These are phyloP conservation scores for Actinostola sp. DNA, from an alignment of 92 coral and sea anemone species.

Conservation along the genomic window DNA sequence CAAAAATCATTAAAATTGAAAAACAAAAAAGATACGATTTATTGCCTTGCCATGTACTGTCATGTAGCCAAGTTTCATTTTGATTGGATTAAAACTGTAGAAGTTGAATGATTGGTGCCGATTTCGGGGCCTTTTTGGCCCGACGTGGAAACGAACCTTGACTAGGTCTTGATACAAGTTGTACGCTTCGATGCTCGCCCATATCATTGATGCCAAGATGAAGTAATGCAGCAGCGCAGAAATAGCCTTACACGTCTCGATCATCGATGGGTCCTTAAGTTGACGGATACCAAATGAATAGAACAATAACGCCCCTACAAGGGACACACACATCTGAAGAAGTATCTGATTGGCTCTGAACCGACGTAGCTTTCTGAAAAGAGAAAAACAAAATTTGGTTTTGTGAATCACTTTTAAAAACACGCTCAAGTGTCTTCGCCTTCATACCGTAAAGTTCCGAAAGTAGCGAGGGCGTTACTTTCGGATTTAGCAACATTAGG, in stretches of 20 bases:
- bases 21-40: no score
- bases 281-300: slow-evolving; percentile 74
- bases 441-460: no score
- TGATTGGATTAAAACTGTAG: no score
- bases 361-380: slow-evolving; percentile 78
- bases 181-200: slow-evolving; percentile 96
- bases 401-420: no score
- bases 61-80: no score
- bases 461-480: no score
- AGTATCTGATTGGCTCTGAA: slow-evolving; percentile 89
- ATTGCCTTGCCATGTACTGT: no score
- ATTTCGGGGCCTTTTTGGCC: no score
- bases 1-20: no score
- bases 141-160: slow-evolving; percentile 39
- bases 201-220: slow-evolving; percentile 77
- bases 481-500: no score
- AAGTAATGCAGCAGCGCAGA: slow-evolving; percentile 85
- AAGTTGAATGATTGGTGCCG: no score
- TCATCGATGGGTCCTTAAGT: slow-evolving; percentile 36
- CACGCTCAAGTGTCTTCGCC: no score
- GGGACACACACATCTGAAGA: slow-evolving; percentile 73
- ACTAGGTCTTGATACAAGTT: slow-evolving; percentile 94
- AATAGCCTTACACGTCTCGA: slow-evolving; percentile 65
- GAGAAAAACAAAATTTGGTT: neutral
- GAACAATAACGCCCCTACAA: slow-evolving; percentile 71